phyloP scores from a whole-genome alignment of 1,140 invertebrate species.

The Amphibalanus amphitrite region DNA sequence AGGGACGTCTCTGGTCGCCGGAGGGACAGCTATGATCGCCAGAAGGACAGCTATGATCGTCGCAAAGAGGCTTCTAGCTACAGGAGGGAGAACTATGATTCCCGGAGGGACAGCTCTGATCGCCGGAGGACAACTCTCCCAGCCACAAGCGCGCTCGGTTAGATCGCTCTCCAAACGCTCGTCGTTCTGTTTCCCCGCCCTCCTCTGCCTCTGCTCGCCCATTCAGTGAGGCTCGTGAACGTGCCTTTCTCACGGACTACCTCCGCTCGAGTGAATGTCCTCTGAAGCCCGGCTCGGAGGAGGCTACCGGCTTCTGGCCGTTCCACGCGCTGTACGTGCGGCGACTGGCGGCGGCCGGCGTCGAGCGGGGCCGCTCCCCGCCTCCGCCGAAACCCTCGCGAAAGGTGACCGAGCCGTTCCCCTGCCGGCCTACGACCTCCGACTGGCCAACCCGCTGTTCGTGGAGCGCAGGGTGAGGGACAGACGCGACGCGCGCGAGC shows the following conservation, averaged over 20 bases:
- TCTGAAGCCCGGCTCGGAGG: constrained; percentile 39
- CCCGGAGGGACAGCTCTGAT: no score
- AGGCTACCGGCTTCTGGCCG: constrained; percentile 59
- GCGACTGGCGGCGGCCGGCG: constrained; percentile 10
- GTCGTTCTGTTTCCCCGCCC: no score
- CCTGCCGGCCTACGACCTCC: constrained; percentile 13
- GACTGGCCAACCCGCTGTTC: constrained; percentile 11
- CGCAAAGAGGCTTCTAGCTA: no score
- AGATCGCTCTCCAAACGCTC: no score
- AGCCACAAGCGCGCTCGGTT: no score
- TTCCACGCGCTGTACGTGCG: constrained; percentile 60
- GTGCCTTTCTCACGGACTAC: background rate
- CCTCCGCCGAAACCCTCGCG: background rate
- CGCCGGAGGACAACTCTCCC: no score
- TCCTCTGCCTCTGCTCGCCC: no score
- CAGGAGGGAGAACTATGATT: no score
- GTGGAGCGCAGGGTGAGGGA: constrained; percentile 13
- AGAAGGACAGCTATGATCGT: no score
- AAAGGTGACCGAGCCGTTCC: background rate
- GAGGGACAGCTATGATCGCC: no score
- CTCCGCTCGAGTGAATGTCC: constrained; percentile 16
- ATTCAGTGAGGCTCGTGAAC: background rate
- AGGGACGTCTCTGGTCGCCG: no score
- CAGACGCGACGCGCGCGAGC: constrained; percentile 11
- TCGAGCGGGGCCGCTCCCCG: background rate